A percentile compares a stretch with the other conserved stretches of the same genome.
phyloP scores from a whole-genome alignment of 2,888 invertebrate genomes.

The Heliconius ismenius region DNA sequence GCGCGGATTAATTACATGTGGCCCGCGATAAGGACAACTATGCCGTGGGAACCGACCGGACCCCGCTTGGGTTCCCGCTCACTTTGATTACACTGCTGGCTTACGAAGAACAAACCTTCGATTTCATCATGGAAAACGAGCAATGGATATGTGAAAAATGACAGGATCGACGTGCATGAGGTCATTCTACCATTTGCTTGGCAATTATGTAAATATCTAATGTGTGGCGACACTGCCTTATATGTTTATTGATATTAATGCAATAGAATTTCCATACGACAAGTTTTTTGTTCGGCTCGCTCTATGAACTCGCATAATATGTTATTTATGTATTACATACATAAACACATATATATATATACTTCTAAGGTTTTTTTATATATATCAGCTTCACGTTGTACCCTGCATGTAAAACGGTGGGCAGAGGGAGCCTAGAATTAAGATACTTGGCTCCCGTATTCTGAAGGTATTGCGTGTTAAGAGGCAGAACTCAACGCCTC shows the following conservation, averaged over 20 bases:
- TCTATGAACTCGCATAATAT: conserved; percentile 39
- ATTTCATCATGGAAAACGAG: neutral
- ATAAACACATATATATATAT: no score
- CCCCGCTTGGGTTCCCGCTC: conserved; percentile 47
- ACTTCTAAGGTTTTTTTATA: no score
- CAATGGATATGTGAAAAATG: conserved; percentile 21
- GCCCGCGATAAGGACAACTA: conserved; percentile 67
- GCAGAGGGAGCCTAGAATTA: no score
- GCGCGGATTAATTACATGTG: conserved; percentile 49
- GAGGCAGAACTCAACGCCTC: no score
- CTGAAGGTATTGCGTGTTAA: no score
- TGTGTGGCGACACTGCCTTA: conserved; percentile 41
- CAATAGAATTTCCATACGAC: conserved; percentile 43
- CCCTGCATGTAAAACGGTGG: no score
- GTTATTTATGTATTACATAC: conserved; percentile 8
- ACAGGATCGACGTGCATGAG: conserved; percentile 45
- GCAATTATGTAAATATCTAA: conserved; percentile 57
- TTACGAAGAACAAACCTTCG: neutral
- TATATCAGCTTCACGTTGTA: no score
- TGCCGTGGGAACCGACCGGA: conserved; percentile 71
- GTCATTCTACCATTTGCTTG: conserved; percentile 54
- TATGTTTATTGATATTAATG: conserved; percentile 41
- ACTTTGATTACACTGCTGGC: conserved; percentile 40
- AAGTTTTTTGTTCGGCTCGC: conserved; percentile 43
- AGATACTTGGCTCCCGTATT: no score